Conservation (phyloP, 2,797 vertebrate genomes). For the Catostomus latipinnis region DNA sequence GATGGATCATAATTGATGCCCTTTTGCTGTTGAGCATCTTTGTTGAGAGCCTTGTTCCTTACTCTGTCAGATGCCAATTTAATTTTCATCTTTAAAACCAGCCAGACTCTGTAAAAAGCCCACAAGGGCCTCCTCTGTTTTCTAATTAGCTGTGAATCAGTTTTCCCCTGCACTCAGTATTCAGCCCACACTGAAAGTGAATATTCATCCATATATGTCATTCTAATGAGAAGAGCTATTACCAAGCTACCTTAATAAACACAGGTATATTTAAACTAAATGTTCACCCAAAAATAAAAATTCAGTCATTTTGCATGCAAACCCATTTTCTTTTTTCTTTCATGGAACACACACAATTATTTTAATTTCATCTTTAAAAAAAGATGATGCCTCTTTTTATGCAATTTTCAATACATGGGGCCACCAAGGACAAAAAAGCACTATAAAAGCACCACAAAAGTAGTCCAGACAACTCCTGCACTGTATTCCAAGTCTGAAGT, state of each 20-base stretch:
- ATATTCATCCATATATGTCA: constrained; percentile 38
- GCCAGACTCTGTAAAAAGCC: constrained; percentile 39
- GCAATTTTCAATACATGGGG: too few species aligned
- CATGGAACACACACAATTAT: too few species aligned
- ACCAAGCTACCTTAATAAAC: too few species aligned
- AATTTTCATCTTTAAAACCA: constrained; percentile 54
- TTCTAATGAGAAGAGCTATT: background rate
- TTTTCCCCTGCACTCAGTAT: constrained; percentile 22
- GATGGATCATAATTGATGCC: constrained; percentile 53
- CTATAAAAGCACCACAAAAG: too few species aligned
- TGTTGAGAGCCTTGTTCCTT: constrained; percentile 39
- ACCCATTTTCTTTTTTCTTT: too few species aligned
- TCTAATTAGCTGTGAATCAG: constrained; percentile 53
- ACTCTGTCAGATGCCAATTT: constrained; percentile 48
- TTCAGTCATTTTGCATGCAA: too few species aligned
- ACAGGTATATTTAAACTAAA: too few species aligned
- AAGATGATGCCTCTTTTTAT: too few species aligned
- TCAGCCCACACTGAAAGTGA: constrained; percentile 17
- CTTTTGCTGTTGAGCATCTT: constrained; percentile 51
- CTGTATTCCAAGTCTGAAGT: background rate
- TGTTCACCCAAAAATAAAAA: too few species aligned
- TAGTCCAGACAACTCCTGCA: too few species aligned
- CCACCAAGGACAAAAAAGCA: too few species aligned
- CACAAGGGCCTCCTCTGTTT: constrained; percentile 50
- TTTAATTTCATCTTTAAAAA: too few species aligned